A percentile compares a stretch with the other conserved stretches of the same genome.
phyloP scores from a whole-genome alignment of 2,888 invertebrate species.

The Lepidochrysops patricia region DNA sequence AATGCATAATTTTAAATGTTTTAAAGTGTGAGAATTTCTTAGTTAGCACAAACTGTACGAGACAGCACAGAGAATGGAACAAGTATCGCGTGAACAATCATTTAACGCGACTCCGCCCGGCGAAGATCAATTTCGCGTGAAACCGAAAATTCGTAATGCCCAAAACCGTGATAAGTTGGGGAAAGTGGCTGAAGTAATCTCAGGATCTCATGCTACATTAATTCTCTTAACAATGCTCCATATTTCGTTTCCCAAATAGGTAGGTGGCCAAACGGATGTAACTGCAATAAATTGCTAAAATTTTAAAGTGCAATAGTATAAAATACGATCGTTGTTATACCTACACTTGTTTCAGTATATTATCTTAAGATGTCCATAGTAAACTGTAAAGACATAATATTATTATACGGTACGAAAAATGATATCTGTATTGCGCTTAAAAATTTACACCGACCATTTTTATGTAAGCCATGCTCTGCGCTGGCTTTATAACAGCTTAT shows the following conservation, averaged over 20 bases:
- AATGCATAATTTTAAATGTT: no score
- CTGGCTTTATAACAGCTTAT: no score
- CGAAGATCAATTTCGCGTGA: conserved; percentile 29
- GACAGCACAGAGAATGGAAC: conserved; percentile 25
- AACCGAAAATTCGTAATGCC: conserved; percentile 34
- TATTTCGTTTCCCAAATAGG: not conserved
- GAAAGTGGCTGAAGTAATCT: conserved; percentile 30
- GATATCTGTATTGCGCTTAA: no score
- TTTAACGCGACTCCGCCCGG: conserved; percentile 26
- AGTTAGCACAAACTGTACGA: not conserved
- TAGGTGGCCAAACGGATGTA: not conserved
- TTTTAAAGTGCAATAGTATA: no score
- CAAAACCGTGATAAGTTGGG: conserved; percentile 27
- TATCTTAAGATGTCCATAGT: no score
- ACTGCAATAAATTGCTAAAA: not conserved
- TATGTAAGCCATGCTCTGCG: no score
- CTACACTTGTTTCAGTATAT: no score
- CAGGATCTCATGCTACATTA: conserved; percentile 5
- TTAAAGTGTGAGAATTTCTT: not conserved
- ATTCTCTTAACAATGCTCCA: not conserved
- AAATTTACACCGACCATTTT: no score
- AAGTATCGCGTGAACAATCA: conserved; percentile 32
- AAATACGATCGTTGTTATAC: no score
- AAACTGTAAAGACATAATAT: no score
- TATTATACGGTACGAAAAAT: no score